Evolutionary conservation across 2,797 vertebrate genomes (phyloP), one percentile per base, ranked within the genome.

Genomic region (Hemibagrus guttatus): DNA sequence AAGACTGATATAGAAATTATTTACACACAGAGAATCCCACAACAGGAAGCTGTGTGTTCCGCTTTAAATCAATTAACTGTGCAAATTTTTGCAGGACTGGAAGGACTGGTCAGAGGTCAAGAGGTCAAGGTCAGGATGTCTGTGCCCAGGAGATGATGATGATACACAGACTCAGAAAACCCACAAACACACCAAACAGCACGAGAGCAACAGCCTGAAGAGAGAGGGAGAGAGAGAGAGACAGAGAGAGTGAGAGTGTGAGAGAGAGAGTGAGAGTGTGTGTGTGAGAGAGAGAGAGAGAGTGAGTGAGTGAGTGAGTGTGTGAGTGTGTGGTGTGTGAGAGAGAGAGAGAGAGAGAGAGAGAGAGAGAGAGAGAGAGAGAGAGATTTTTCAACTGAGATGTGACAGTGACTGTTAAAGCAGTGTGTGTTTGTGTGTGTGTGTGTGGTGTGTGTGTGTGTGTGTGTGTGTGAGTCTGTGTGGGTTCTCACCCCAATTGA

Each of bases 121-220:
- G n/a, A 19, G 66, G 54, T 93, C 91, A 95, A 16, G 93, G 90
- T 94, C 93, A 96, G 26, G 94, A 91, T 92, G 88, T 90, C 80
- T 93, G 91, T 89, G 91, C 88, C 97, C 96, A 98, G 17, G 93
- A 93, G 89, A 96, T 91, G 90, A 97, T 90, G 82, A 99, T 97
- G 85, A 98, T 85, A 85, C 91, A 89, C 81, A 99, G 94, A 93
- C 97, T 98, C 91, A 96, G 89, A 87, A 95, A 90, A 72, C 97
- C 97, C 92, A 98, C 93, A 86, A 96, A 91, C 91, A 97, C 35
- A 28, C 98, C 98, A 87, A 97, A 95, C 90, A 96, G 49, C 90
- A 96, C 76, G 81, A 96, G 91, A 56, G 90, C 23, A 3, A 92
- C 12, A 2, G 96, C 95, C 96, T 96, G 49, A 16, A 79, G 59